Conservation (phyloP, 1,140 invertebrate species). For the Amyelois transitella region DNA sequence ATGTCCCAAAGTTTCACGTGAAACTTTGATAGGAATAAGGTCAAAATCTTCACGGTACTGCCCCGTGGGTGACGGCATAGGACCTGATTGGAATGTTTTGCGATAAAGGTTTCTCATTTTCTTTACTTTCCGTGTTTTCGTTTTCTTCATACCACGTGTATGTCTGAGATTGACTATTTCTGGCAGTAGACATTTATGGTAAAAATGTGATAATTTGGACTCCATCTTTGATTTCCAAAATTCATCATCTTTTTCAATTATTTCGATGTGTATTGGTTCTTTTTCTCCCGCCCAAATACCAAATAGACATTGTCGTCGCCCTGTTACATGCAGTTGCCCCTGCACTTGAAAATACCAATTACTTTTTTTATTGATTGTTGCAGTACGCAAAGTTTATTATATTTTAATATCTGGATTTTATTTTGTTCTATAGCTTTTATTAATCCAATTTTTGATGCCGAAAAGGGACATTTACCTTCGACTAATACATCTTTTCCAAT, state of each 20-base stretch:
- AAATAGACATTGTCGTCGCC: conserved; percentile 12
- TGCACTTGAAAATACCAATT: conserved; percentile 23
- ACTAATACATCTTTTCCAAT: conserved; percentile 25
- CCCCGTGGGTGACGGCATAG: too few relatives aligned
- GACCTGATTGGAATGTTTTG: too few relatives aligned
- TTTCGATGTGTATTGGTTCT: conserved; percentile 5
- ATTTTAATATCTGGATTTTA: conserved; percentile 10
- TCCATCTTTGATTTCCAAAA: conserved; percentile 12
- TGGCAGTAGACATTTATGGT: neutral
- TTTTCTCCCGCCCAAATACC: conserved; percentile 17
- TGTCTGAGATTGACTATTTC: too few relatives aligned
- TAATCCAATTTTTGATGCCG: conserved; percentile 3
- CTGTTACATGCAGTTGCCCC: conserved; percentile 20
- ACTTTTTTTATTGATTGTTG: conserved; percentile 11
- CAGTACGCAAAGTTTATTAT: conserved; percentile 8
- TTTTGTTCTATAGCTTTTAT: conserved; percentile 9
- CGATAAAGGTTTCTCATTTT: too few relatives aligned
- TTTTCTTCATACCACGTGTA: too few relatives aligned
- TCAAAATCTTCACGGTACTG: too few relatives aligned
- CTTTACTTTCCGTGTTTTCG: too few relatives aligned
- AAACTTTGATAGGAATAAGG: too few relatives aligned
- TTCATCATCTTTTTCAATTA: conserved; percentile 6
- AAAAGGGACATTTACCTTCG: conserved; percentile 23
- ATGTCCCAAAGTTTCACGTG: too few relatives aligned
- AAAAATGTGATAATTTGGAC: conserved; percentile 9